These are phyloP conservation scores for Gymnoscelis rufifasciata DNA, from an alignment of 2,888 invertebrate genomes.

Conservation along the genomic window DNA sequence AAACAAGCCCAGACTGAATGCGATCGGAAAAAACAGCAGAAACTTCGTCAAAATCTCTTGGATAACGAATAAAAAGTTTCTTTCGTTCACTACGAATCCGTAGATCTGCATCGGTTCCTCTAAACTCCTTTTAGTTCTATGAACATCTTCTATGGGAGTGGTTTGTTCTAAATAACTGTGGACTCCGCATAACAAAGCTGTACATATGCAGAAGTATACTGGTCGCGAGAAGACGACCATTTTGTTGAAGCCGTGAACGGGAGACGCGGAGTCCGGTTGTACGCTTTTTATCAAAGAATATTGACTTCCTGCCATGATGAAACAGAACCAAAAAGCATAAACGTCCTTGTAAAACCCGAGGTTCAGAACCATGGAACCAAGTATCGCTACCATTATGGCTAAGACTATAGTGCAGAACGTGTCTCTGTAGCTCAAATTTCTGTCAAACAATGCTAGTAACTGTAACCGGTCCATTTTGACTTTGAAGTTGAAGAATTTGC, in stretches of 20 bases:
- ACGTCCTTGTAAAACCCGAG: conserved; percentile 94
- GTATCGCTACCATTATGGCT: conserved; percentile 89
- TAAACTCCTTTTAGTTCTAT: conserved; percentile 52
- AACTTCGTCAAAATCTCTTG: conserved; percentile 88
- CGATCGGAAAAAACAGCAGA: conserved; percentile 93
- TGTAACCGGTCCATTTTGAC: conserved; percentile 95
- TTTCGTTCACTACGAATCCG: conserved; percentile 67
- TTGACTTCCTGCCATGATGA: conserved; percentile 98
- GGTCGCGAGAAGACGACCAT: conserved; percentile 96
- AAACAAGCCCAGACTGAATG: conserved; percentile 96
- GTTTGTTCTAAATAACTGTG: conserved; percentile 60
- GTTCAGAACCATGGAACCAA: conserved; percentile 91
- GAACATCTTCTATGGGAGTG: conserved; percentile 37
- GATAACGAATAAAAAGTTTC: conserved; percentile 81
- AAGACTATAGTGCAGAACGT: conserved; percentile 89
- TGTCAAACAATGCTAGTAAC: conserved; percentile 93
- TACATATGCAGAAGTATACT: conserved; percentile 93
- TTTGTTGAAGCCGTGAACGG: conserved; percentile 98
- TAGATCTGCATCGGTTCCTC: conserved; percentile 65
- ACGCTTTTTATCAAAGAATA: conserved; percentile 98
- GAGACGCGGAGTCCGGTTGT: conserved; percentile 98
- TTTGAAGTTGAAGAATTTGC: conserved; percentile 79
- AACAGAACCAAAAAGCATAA: conserved; percentile 95
- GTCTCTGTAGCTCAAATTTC: conserved; percentile 91
- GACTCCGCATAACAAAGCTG: conserved; percentile 73